A percentile compares a stretch with the other conserved stretches of the same genome.
Conservation (phyloP, 2,888 invertebrate genomes). For the Eupithecia pulchellata region DNA sequence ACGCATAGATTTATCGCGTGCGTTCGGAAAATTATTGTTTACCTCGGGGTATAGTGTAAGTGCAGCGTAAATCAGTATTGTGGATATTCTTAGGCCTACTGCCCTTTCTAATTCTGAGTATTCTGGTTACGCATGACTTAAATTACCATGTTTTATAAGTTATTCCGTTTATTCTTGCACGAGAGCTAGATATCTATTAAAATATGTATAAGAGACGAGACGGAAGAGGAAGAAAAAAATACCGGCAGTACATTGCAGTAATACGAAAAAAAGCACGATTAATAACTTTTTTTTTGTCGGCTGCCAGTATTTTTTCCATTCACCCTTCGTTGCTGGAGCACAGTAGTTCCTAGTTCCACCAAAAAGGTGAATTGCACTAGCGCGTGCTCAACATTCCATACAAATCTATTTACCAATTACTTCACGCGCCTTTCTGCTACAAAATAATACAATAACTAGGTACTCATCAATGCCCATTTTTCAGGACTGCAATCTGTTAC, state of each 20-base stretch:
- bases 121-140: not conserved
- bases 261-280: not conserved
- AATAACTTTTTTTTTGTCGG: not conserved
- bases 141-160: not conserved
- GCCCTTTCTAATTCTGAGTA: not conserved
- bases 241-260: not conserved
- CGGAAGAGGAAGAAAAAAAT: not conserved
- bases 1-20: constrained; percentile 10
- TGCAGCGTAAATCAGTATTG: constrained; percentile 1
- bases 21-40: constrained; percentile 7
- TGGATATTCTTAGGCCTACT: not conserved
- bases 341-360: too few species aligned
- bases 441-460: constrained; percentile 4
- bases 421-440: not conserved
- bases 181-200: not conserved
- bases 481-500: constrained; percentile 17
- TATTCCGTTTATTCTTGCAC: not conserved
- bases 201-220: not conserved
- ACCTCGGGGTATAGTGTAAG: not conserved
- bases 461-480: not conserved
- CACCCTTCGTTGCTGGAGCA: not conserved
- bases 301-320: not conserved
- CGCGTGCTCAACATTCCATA: not conserved
- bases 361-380: not conserved
- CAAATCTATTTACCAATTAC: not conserved